These are phyloP conservation scores for Chlamydotis undulata DNA, from an alignment of 2,113 vertebrate species.

Conservation along the genomic window DNA sequence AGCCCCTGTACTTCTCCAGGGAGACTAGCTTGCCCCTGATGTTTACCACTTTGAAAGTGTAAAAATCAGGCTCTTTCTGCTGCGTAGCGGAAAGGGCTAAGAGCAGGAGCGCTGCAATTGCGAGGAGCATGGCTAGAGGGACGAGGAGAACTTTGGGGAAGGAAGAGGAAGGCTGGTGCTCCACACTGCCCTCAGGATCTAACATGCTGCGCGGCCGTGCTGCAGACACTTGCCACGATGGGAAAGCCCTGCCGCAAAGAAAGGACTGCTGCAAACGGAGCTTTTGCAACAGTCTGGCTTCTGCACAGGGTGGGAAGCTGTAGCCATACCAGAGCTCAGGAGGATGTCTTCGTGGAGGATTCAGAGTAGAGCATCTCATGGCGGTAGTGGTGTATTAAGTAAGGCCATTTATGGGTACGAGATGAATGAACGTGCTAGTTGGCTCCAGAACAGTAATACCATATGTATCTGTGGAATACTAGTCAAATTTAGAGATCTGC, in stretches of 20 bases:
- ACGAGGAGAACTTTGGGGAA: neutral
- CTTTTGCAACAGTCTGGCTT: constrained; percentile 25
- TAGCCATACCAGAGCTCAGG: accelerated
- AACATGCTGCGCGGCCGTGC: constrained; percentile 55
- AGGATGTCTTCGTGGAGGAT: accelerated
- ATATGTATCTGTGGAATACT: neutral
- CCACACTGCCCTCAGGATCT: constrained; percentile 70
- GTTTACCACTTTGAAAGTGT: constrained; percentile 91
- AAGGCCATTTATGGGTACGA: neutral
- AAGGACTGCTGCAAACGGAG: constrained; percentile 40
- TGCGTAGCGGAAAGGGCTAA: constrained; percentile 65
- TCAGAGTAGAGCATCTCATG: accelerated
- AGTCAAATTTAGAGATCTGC: neutral
- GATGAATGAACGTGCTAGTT: accelerated
- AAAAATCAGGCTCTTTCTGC: constrained; percentile 87
- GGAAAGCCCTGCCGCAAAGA: constrained; percentile 38
- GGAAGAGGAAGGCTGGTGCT: constrained; percentile 37
- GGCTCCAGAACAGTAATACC: neutral
- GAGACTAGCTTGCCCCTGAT: constrained; percentile 94
- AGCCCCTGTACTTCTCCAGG: constrained; percentile 95
- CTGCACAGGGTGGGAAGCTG: accelerated
- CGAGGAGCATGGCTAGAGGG: constrained; percentile 71
- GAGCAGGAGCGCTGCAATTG: constrained; percentile 66
- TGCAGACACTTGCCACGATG: neutral
- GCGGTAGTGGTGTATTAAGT: accelerated